Percentiles rank a stretch among this genome's conserved stretches.
Evolutionary conservation across 2,888 invertebrate species (phyloP).

Genomic region (Molorchus minor): DNA sequence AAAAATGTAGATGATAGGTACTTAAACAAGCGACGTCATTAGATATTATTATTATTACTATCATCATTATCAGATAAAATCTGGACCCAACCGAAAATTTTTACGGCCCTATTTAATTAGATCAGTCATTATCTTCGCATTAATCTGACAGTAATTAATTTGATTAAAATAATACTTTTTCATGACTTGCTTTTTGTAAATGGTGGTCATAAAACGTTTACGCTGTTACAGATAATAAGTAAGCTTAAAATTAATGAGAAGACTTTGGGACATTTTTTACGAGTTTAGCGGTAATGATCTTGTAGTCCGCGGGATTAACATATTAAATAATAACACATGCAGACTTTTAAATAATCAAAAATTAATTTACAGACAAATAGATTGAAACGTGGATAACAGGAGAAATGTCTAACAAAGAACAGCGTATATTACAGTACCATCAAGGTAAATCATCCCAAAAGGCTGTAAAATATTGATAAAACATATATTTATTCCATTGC

Average conservation of each 20-base stretch:
- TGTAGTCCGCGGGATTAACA: too few species aligned
- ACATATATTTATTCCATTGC: too few species aligned
- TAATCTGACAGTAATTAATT: constrained; percentile 22
- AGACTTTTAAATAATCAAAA: too few species aligned
- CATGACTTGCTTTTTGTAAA: constrained; percentile 1
- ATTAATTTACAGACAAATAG: too few species aligned
- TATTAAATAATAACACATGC: too few species aligned
- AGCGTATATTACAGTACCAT: too few species aligned
- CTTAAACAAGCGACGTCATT: background rate
- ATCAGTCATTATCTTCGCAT: background rate
- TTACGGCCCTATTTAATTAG: constrained; percentile 6
- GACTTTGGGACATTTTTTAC: background rate
- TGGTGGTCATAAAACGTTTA: background rate
- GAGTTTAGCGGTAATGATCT: too few species aligned
- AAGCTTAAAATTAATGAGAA: background rate
- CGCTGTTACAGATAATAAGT: constrained; percentile 1
- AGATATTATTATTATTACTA: too few species aligned
- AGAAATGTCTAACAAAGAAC: too few species aligned
- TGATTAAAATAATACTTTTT: constrained; percentile 10
- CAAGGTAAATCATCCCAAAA: too few species aligned
- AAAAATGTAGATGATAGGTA: background rate
- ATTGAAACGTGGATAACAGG: too few species aligned
- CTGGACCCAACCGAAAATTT: background rate
- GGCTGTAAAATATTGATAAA: too few species aligned
- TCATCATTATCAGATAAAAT: background rate